Evolutionary conservation across 2,797 vertebrate species (phyloP).

Genomic region (Pelochelys cantorii): DNA sequence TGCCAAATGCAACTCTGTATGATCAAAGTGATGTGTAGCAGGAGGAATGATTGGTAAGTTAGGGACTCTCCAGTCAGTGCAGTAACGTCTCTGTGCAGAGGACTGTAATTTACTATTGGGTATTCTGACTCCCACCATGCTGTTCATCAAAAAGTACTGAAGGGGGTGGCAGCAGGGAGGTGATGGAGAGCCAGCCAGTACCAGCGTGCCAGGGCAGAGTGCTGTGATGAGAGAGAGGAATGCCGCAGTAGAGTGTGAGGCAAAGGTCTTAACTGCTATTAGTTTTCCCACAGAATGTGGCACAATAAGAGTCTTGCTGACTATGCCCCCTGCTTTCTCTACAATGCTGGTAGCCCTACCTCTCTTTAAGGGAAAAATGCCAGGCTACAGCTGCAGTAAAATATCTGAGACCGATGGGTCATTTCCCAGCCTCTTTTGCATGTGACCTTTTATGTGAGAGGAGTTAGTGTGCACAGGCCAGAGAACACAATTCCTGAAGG

Average conservation of each 20-base stretch:
- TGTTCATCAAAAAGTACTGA: background rate
- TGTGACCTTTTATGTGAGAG: background rate
- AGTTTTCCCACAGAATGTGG: background rate
- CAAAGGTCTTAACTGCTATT: background rate
- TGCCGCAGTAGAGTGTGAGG: background rate
- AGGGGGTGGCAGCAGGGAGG: fast-evolving
- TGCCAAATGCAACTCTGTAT: background rate
- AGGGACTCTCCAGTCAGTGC: background rate
- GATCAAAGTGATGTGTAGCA: background rate
- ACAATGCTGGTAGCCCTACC: background rate
- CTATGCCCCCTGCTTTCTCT: background rate
- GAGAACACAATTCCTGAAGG: background rate
- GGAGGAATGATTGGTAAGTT: background rate
- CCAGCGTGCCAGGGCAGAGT: background rate
- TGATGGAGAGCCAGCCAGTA: background rate
- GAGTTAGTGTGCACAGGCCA: background rate
- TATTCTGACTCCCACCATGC: background rate
- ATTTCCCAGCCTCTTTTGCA: background rate
- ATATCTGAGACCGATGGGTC: fast-evolving
- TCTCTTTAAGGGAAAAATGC: background rate
- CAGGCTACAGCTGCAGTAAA: background rate
- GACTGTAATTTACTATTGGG: background rate
- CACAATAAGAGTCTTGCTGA: background rate
- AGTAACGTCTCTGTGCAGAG: background rate
- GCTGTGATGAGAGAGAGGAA: background rate